These are phyloP conservation scores for Anhinga anhinga DNA, from an alignment of 2,113 vertebrate genomes.

Conservation along the genomic window DNA sequence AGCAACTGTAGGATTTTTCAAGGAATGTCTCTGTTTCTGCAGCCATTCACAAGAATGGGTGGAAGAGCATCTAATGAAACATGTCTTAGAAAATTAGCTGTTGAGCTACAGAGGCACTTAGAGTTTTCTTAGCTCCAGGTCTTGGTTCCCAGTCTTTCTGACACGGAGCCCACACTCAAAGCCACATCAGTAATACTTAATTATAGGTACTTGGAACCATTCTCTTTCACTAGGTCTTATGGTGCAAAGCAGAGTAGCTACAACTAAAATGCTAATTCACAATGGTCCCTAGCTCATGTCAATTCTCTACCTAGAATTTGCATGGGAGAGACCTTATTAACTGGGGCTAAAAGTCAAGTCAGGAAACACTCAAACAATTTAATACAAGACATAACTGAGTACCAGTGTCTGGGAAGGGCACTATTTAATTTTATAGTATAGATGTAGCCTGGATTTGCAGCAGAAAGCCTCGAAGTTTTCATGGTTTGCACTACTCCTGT, in stretches of 20 bases:
- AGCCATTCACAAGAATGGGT: neutral
- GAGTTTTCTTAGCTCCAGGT: neutral
- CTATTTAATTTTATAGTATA: neutral
- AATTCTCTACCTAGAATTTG: neutral
- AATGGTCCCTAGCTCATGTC: neutral
- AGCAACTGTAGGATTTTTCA: neutral
- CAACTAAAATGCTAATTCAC: neutral
- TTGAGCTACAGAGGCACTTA: neutral
- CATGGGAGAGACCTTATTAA: neutral
- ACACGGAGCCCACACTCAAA: neutral
- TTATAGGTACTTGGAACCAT: accelerated
- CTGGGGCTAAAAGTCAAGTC: neutral
- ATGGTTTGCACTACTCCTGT: neutral
- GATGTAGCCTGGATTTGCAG: neutral
- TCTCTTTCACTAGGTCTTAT: neutral
- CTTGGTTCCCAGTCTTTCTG: neutral
- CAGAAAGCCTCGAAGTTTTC: neutral
- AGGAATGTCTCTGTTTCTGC: neutral
- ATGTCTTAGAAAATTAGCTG: neutral
- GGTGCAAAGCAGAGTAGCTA: neutral
- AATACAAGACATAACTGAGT: neutral
- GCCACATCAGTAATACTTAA: neutral
- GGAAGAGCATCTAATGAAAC: neutral
- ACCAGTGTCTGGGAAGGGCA: neutral
- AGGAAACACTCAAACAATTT: neutral